Conservation (phyloP, 1,140 invertebrate species). For the Whitmania pigra region DNA sequence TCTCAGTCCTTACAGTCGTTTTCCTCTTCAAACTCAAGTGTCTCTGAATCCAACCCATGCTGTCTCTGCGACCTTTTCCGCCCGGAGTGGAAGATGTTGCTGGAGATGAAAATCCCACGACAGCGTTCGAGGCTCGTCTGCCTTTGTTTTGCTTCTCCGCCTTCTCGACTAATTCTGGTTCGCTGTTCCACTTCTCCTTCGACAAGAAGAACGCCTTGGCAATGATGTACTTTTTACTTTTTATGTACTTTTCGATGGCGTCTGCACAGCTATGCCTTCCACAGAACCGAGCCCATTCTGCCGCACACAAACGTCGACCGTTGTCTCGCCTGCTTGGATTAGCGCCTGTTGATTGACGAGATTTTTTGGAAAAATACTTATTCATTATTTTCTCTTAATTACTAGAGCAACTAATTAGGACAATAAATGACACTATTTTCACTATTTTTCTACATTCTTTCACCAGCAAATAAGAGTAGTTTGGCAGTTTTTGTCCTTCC, state of each 20-base stretch:
- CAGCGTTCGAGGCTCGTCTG: constrained; percentile 3
- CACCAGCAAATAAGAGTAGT: constrained; percentile 59
- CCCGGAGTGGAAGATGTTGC: background rate
- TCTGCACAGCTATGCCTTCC: constrained; percentile 43
- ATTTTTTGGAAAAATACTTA: background rate
- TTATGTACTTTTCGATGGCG: constrained; percentile 24
- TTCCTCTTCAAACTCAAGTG: constrained; percentile 24
- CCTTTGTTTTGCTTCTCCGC: background rate
- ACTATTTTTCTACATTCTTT: background rate
- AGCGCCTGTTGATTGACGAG: constrained; percentile 48
- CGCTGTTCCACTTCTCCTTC: constrained; percentile 25
- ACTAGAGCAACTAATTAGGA: background rate
- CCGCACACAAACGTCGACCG: constrained; percentile 56
- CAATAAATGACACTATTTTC: background rate
- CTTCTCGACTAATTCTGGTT: constrained; percentile 20
- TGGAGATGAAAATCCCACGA: background rate
- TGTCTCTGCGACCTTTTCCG: background rate
- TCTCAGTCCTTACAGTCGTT: background rate
- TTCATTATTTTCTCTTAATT: background rate
- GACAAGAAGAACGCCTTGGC: constrained; percentile 24
- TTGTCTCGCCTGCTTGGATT: constrained; percentile 52
- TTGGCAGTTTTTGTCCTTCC: constrained; percentile 65
- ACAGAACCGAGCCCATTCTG: constrained; percentile 66
- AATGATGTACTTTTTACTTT: constrained; percentile 24
- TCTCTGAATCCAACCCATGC: constrained; percentile 22